phyloP scores from a whole-genome alignment of 2,797 vertebrate genomes.

The Arremon brunneinucha region DNA sequence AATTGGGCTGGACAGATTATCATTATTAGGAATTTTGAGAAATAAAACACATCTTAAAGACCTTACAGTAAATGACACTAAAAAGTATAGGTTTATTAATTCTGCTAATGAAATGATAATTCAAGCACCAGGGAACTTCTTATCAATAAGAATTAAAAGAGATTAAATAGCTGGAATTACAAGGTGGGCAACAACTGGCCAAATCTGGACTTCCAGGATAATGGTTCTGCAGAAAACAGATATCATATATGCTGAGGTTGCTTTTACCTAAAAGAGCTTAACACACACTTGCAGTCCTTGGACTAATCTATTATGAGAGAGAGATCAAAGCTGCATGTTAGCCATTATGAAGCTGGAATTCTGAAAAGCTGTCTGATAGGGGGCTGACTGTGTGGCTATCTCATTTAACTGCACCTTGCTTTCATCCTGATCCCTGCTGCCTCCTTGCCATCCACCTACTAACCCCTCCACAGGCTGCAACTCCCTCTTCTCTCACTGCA shows the following conservation, averaged over 20 bases:
- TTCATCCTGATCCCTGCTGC: not conserved
- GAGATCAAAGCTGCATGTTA: constrained; percentile 19
- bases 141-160: not conserved
- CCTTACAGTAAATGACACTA: not conserved
- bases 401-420: not conserved
- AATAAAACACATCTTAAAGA: not conserved
- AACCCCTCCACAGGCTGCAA: not conserved
- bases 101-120: constrained; percentile 9
- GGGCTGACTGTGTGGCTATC: not conserved
- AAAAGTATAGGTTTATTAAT: not conserved
- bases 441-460: not conserved
- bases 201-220: not conserved
- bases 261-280: constrained; percentile 9
- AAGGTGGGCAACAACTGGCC: not conserved
- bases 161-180: not conserved
- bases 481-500: not conserved
- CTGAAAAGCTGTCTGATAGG: not conserved
- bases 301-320: not conserved
- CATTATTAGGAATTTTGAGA: constrained; percentile 1
- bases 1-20: not conserved
- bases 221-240: not conserved
- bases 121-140: not conserved
- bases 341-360: not conserved
- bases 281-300: not conserved
- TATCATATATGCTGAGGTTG: not conserved